phyloP scores from a whole-genome alignment of 2,113 vertebrate species.

The Heloderma charlesbogerti region DNA sequence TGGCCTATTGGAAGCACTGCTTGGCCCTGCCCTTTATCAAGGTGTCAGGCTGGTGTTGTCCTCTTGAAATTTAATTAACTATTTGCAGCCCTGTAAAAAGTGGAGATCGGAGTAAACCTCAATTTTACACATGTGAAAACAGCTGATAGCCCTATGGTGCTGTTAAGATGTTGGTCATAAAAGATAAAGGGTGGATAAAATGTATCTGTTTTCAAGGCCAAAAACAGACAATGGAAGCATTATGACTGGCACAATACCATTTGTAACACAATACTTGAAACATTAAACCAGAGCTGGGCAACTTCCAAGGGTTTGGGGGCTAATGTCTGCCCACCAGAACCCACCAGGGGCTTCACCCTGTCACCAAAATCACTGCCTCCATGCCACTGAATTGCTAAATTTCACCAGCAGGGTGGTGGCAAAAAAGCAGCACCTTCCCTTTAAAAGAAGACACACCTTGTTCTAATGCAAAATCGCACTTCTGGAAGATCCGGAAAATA shows the following conservation, averaged over 20 bases:
- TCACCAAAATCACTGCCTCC: no score
- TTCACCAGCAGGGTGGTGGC: no score
- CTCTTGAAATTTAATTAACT: background rate
- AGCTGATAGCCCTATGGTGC: no score
- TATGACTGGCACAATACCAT: background rate
- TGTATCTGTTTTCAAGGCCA: background rate
- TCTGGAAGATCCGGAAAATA: no score
- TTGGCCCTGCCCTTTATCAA: background rate
- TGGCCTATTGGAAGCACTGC: background rate
- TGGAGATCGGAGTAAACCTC: accelerated
- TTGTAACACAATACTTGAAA: background rate
- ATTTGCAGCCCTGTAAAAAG: accelerated
- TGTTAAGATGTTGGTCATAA: background rate
- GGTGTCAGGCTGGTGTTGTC: background rate
- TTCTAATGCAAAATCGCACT: no score
- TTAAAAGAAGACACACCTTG: no score
- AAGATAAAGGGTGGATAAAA: background rate
- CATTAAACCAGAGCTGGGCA: no score
- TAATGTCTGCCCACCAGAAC: no score
- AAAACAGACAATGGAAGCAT: background rate
- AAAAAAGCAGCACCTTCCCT: no score
- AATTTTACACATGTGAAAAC: accelerated
- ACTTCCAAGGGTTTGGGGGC: no score
- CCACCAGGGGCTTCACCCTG: no score
- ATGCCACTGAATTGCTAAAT: no score